These are phyloP conservation scores for Ascidia mentula DNA, from an alignment of 23 tunicate species.

Conservation along the genomic window DNA sequence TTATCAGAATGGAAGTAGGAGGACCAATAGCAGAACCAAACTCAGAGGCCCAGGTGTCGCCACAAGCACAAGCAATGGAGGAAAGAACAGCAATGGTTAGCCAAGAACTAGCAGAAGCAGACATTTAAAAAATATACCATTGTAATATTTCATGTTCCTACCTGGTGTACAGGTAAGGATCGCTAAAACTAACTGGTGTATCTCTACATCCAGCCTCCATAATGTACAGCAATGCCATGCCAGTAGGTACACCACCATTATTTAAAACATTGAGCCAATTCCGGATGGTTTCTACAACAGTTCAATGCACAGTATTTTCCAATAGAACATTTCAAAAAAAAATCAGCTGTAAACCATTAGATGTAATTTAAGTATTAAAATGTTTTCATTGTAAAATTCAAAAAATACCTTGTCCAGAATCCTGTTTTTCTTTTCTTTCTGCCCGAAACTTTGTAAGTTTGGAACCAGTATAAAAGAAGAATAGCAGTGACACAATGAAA, in stretches of 20 bases:
- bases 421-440: conserved; percentile 49
- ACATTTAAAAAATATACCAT: neutral
- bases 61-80: conserved; percentile 70
- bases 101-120: conserved; percentile 74
- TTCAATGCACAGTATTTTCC: too few species aligned
- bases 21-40: conserved; percentile 67
- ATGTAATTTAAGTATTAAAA: too few species aligned
- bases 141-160: neutral
- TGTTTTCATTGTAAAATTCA: neutral
- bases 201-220: conserved; percentile 77
- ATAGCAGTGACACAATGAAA: conserved; percentile 49
- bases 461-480: conserved; percentile 65
- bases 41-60: conserved; percentile 94
- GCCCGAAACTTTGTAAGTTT: conserved; percentile 76
- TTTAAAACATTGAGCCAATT: conserved; percentile 72
- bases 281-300: conserved; percentile 16
- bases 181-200: conserved; percentile 36
- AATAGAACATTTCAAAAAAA: too few species aligned
- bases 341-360: too few species aligned
- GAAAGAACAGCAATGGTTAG: conserved; percentile 69
- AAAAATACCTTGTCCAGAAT: conserved; percentile 33
- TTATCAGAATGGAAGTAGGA: conserved; percentile 35
- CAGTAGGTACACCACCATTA: conserved; percentile 58
- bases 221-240: conserved; percentile 49
- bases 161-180: conserved; percentile 45